Base-by-base conservation (phyloP, 2,888 invertebrate genomes). In the Teinopalpus imperialis region DNA sequence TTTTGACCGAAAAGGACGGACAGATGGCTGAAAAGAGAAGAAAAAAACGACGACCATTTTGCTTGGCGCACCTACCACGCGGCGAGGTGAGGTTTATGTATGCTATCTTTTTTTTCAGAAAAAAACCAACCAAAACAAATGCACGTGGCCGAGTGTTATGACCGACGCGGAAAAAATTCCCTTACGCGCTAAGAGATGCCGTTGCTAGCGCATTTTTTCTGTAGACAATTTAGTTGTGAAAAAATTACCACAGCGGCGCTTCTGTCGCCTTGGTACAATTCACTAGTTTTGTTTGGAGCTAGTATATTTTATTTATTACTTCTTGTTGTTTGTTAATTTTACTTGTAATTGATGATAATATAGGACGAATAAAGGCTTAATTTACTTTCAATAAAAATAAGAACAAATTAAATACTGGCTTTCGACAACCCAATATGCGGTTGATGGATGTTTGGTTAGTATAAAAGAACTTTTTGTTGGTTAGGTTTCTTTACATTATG, bases 1-100 rank as follows among this genome's bases (percentile, higher is more conserved):
- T 88, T 88, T 88, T 88, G 88, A 79, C 85, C 78, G 88, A 88
- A 87, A 87, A 87, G 88, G 88, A 88, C 86, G 76, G 88, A 87
- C 82, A 86, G 83, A 87, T 87, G 83, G 83, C 75, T 83, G 83
- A 88, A 88, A 88, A 88, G 87, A 87, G 87, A 88, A 86, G 87
- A 87, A 88, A 88, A 87, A 88, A 88, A 87, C 83, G 83, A 80
- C 87, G 76, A 81, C 86, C 88, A 88, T 88, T 88, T 88, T 87
- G 88, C 83, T 82, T 74, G 79, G 83, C 81, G 81, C 79, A 79
- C 81, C 81, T 81, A 80, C 81, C 77, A 65, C 69, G 70, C 60
- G 67, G 61, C 74, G 80, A 78, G 78, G 77, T 80, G 82, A 76
- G 71, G 56, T 74, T 78, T 87, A 86, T 87, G 86, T 87, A 82